Evolutionary conservation across 2,113 vertebrate genomes (phyloP).

Genomic region (Entelurus aequoreus): DNA sequence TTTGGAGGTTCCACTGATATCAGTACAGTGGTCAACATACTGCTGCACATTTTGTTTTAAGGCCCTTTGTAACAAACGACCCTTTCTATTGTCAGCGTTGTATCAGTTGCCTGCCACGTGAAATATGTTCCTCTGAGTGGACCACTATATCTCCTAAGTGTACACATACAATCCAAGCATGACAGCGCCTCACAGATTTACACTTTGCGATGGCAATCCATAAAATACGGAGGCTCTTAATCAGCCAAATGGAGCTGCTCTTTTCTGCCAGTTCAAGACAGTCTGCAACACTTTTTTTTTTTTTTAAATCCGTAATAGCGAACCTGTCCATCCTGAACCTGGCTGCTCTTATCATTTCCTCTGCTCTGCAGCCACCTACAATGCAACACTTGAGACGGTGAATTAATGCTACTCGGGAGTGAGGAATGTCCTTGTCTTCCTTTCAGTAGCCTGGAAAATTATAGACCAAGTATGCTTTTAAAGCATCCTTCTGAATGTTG

Average conservation of each 20-base stretch:
- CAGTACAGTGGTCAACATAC: no score
- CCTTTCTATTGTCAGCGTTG: slow-evolving; percentile 29
- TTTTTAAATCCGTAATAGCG: slow-evolving; percentile 36
- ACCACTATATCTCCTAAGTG: slow-evolving; percentile 55
- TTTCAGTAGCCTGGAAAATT: no score
- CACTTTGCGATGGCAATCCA: slow-evolving; percentile 50
- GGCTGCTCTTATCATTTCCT: slow-evolving; percentile 39
- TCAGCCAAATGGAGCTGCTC: slow-evolving; percentile 53
- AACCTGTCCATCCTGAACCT: slow-evolving; percentile 37
- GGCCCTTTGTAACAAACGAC: not conserved
- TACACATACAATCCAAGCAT: slow-evolving; percentile 44
- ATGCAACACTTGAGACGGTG: slow-evolving; percentile 4
- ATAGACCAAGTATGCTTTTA: no score
- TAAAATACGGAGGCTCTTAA: slow-evolving; percentile 60
- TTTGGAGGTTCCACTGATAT: no score
- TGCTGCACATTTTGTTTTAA: not conserved
- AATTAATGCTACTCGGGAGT: slow-evolving; percentile 10
- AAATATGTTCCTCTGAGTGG: slow-evolving; percentile 55
- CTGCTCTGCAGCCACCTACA: slow-evolving; percentile 8
- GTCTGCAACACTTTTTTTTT: slow-evolving; percentile 33
- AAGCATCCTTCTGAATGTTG: no score
- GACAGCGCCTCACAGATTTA: slow-evolving; percentile 55
- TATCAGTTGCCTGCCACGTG: slow-evolving; percentile 43
- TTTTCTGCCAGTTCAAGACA: slow-evolving; percentile 49
- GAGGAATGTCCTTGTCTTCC: no score